A percentile compares a stretch with the other conserved stretches of the same genome.
Conservation (phyloP, 2,888 invertebrate species). For the Erpobdella octoculata region DNA sequence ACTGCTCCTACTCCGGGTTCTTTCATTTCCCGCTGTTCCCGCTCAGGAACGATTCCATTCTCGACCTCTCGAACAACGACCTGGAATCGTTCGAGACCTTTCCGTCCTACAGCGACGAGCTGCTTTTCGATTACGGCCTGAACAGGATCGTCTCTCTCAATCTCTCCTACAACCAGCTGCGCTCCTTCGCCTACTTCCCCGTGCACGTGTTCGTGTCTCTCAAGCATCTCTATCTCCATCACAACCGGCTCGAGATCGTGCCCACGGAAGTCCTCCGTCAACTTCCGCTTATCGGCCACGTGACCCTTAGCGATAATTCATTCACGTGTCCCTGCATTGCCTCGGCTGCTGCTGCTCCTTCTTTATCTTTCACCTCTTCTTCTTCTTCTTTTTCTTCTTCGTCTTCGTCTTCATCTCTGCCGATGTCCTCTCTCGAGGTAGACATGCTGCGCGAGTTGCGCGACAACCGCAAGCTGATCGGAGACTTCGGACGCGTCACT, state of each 20-base stretch:
- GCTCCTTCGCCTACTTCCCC: background rate
- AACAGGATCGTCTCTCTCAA: background rate
- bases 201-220: background rate
- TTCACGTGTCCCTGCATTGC: background rate
- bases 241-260: background rate
- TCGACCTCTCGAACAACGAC: constrained; percentile 12
- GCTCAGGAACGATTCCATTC: background rate
- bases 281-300: background rate
- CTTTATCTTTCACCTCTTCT: too few relatives aligned
- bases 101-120: background rate
- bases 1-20: constrained; percentile 1
- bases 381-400: too few relatives aligned
- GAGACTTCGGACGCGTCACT: background rate
- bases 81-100: constrained; percentile 4
- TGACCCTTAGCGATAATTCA: constrained; percentile 7
- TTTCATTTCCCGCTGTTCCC: constrained; percentile 1
- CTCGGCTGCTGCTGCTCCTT: too few relatives aligned
- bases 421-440: background rate
- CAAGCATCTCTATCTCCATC: constrained; percentile 3
- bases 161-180: background rate
- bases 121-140: background rate
- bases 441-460: background rate
- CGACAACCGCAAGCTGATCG: background rate
- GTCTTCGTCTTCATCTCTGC: background rate
- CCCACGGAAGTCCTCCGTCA: background rate